Percentiles rank a stretch among this genome's conserved stretches.
Conservation (phyloP, 2,888 invertebrate genomes). For the Seira musarum region DNA sequence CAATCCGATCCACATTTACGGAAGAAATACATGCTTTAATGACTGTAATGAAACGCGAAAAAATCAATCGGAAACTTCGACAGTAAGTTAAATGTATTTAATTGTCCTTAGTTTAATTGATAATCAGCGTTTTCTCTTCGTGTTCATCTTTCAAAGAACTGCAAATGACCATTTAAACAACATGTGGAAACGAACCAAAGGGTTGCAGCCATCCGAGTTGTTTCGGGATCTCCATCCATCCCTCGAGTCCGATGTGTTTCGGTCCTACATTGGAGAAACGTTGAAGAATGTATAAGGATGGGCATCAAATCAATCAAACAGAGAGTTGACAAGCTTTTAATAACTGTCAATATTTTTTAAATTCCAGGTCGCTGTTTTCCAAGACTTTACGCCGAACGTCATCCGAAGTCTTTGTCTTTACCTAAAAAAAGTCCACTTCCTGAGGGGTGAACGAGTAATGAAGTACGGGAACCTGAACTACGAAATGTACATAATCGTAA, state of each 20-base stretch:
- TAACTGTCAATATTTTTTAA: too few species aligned
- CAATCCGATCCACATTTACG: conserved; percentile 58
- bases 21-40: conserved; percentile 53
- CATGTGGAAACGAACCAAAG: conserved; percentile 62
- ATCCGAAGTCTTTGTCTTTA: conserved; percentile 61
- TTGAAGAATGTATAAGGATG: conserved; percentile 35
- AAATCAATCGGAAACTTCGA: conserved; percentile 48
- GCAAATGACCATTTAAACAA: not conserved
- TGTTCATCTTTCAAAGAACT: not conserved
- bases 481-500: conserved; percentile 65
- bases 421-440: conserved; percentile 60
- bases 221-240: conserved; percentile 62
- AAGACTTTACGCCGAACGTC: conserved; percentile 51
- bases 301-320: not conserved
- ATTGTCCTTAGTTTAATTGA: too few species aligned
- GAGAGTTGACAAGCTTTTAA: not conserved
- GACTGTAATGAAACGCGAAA: conserved; percentile 58
- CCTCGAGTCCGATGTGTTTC: conserved; percentile 61
- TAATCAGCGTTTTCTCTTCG: conserved; percentile 38
- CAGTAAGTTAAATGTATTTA: too few species aligned
- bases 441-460: conserved; percentile 63
- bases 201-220: conserved; percentile 58
- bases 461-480: conserved; percentile 64
- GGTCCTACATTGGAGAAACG: conserved; percentile 44
- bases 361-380: conserved; percentile 63